Evolutionary conservation across 2,113 vertebrate species (phyloP).

Genomic region (Arenaria interpres): DNA sequence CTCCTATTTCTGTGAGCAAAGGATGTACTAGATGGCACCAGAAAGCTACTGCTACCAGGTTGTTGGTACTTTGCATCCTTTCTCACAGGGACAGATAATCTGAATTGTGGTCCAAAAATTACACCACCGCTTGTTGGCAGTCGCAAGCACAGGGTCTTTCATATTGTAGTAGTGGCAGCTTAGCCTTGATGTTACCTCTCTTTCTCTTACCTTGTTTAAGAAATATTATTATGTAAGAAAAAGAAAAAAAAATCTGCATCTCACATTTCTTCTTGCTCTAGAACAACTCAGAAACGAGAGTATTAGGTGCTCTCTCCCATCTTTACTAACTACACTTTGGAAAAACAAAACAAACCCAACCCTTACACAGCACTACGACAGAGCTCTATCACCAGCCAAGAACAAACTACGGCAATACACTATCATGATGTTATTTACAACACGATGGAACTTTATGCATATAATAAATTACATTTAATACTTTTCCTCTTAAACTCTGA

Average conservation of each 20-base stretch:
- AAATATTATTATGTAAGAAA: neutral
- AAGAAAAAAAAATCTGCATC: neutral
- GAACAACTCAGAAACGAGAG: neutral
- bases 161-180: neutral
- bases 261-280: constrained; percentile 9
- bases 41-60: neutral
- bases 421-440: constrained; percentile 59
- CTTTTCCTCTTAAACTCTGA: constrained; percentile 49
- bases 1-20: neutral
- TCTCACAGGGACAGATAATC: neutral
- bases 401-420: constrained; percentile 11
- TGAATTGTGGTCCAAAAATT: neutral
- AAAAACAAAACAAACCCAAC: neutral
- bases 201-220: neutral
- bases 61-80: neutral
- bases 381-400: constrained; percentile 53
- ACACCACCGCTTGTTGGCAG: neutral
- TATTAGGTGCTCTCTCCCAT: neutral
- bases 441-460: neutral
- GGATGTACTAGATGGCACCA: neutral
- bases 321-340: neutral
- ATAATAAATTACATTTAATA: constrained; percentile 48
- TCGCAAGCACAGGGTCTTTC: neutral
- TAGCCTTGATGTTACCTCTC: neutral
- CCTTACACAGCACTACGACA: constrained; percentile 32